Percentiles rank a stretch among this genome's conserved stretches.
These are phyloP conservation scores for Cosmorhoe ocellata DNA, from an alignment of 2,888 invertebrate genomes.

Conservation along the genomic window DNA sequence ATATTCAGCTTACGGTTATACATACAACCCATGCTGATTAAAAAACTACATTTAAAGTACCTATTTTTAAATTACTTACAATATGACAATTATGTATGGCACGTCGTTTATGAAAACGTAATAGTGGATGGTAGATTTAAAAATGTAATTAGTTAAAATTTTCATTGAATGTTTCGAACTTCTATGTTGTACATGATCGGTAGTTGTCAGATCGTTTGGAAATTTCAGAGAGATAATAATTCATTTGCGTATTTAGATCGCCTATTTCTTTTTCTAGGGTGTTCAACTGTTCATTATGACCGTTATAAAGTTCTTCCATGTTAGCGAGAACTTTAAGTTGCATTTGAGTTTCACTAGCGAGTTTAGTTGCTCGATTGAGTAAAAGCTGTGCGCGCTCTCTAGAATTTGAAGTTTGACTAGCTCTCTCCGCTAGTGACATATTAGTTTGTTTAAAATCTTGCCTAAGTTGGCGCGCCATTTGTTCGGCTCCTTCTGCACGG, in stretches of 20 bases:
- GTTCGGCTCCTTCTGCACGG: slow-evolving; percentile 87
- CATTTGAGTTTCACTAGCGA: slow-evolving; percentile 90
- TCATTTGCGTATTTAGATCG: slow-evolving; percentile 84
- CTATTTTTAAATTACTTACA: slow-evolving; percentile 45
- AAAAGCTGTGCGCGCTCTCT: slow-evolving; percentile 90
- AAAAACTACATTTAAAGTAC: slow-evolving; percentile 52
- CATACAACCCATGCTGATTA: slow-evolving; percentile 43
- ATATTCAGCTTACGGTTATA: slow-evolving; percentile 26
- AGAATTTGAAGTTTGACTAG: slow-evolving; percentile 88
- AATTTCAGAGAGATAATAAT: slow-evolving; percentile 83
- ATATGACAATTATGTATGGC: slow-evolving; percentile 54
- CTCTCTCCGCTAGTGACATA: slow-evolving; percentile 86
- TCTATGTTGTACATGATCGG: slow-evolving; percentile 81
- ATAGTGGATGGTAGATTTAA: slow-evolving; percentile 1
- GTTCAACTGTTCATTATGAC: slow-evolving; percentile 84
- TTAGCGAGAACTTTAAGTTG: slow-evolving; percentile 88
- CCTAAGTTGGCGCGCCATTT: slow-evolving; percentile 84
- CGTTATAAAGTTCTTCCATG: slow-evolving; percentile 86
- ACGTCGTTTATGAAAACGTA: slow-evolving; percentile 35
- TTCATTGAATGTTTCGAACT: background rate
- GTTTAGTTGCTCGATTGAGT: slow-evolving; percentile 89
- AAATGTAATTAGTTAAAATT: slow-evolving; percentile 1
- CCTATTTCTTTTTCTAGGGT: slow-evolving; percentile 84
- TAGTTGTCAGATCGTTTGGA: slow-evolving; percentile 84
- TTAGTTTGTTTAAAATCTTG: slow-evolving; percentile 88